Conservation (phyloP, 2,888 invertebrate species). For the Bellardia bayeri region DNA sequence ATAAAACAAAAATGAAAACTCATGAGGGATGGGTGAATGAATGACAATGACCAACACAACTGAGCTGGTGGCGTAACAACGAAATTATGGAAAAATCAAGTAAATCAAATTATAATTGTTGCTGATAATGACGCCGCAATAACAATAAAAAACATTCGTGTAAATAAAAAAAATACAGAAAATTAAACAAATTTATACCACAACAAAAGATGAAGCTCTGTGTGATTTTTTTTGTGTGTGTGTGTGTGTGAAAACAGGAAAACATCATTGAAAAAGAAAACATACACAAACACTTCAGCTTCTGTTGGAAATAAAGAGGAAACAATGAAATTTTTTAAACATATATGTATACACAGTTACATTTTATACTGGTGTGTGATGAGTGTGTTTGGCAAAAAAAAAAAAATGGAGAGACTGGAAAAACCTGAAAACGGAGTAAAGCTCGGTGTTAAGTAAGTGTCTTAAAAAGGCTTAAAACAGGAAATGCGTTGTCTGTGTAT, state of each 20-base stretch:
- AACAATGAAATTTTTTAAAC: slow-evolving; percentile 23
- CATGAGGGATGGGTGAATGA: slow-evolving; percentile 37
- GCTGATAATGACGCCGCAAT: slow-evolving; percentile 74
- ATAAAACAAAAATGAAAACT: neutral
- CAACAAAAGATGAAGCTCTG: slow-evolving; percentile 53
- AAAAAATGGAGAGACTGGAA: neutral
- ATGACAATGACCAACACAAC: slow-evolving; percentile 21
- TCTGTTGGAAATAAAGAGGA: slow-evolving; percentile 17
- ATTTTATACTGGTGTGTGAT: neutral
- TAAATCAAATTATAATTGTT: slow-evolving; percentile 75
- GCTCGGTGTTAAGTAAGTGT: slow-evolving; percentile 72
- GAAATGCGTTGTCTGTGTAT: slow-evolving; percentile 71
- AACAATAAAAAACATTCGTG: slow-evolving; percentile 58
- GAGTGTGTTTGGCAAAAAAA: neutral
- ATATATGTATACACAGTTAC: neutral
- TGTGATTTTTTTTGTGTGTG: neutral
- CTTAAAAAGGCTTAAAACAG: slow-evolving; percentile 72
- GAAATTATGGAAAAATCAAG: slow-evolving; percentile 49
- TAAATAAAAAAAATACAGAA: slow-evolving; percentile 23
- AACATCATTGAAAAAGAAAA: slow-evolving; percentile 28
- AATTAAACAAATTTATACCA: slow-evolving; percentile 27
- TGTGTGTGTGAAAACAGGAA: neutral
- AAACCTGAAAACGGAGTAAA: slow-evolving; percentile 50
- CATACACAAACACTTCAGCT: slow-evolving; percentile 33
- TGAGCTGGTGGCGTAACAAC: slow-evolving; percentile 28